phyloP scores from a whole-genome alignment of 1,140 invertebrate species.

The Bursaphelenchus mucronatus region DNA sequence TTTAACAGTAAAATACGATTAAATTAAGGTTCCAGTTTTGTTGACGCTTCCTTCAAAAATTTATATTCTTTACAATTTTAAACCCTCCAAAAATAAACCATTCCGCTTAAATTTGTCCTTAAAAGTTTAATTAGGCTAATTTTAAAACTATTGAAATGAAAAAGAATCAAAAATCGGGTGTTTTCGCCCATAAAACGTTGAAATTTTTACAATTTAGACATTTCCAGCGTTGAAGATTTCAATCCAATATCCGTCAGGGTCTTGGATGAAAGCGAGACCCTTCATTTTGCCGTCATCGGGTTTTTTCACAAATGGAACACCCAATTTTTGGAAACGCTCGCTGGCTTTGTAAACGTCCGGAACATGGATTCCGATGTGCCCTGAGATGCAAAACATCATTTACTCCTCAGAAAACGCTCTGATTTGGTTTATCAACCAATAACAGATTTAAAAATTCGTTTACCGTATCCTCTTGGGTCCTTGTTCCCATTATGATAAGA shows the following conservation, averaged over 20 bases:
- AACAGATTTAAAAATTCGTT: constrained; percentile 40
- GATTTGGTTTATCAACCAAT: too few species aligned
- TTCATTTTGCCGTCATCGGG: constrained; percentile 78
- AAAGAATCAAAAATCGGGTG: too few species aligned
- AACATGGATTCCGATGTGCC: constrained; percentile 81
- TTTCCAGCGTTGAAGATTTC: constrained; percentile 74
- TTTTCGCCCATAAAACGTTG: too few species aligned
- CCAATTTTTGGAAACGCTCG: constrained; percentile 76
- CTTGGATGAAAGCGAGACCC: constrained; percentile 82
- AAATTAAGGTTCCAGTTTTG: too few species aligned
- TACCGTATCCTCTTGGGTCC: constrained; percentile 82
- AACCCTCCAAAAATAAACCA: too few species aligned
- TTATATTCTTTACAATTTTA: too few species aligned
- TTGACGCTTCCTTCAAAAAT: too few species aligned
- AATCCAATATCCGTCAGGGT: constrained; percentile 93
- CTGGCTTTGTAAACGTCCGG: constrained; percentile 81
- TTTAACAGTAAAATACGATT: too few species aligned
- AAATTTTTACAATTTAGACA: constrained; percentile 24
- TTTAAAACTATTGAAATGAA: too few species aligned
- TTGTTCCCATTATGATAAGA: constrained; percentile 82
- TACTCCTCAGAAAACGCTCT: too few species aligned
- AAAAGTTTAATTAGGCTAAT: too few species aligned
- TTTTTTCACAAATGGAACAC: constrained; percentile 82
- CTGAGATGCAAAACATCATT: constrained; percentile 20
- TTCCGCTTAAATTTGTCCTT: too few species aligned